Evolutionary conservation across 2,113 vertebrate genomes (phyloP).

Genomic region (Thamnophis sirtalis): DNA sequence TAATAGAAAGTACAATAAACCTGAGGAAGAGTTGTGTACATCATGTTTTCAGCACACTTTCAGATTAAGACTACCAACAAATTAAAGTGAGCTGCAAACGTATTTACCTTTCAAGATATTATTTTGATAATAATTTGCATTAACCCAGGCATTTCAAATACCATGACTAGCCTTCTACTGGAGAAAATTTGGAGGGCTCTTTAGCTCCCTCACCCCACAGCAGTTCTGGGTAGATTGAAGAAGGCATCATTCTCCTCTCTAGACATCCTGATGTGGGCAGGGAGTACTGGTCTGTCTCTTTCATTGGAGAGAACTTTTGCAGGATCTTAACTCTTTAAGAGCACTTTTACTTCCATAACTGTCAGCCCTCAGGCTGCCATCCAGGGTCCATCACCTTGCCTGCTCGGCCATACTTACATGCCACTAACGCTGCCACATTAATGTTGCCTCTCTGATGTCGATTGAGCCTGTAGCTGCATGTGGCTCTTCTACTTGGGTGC

Average conservation of each 20-base stretch:
- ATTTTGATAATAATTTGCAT: neutral
- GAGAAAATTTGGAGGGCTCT: neutral
- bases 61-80: neutral
- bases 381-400: too few relatives aligned
- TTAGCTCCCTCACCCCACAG: neutral
- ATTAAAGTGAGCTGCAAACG: neutral
- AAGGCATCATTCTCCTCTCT: neutral
- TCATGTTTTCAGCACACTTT: neutral
- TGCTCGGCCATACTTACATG: too few relatives aligned
- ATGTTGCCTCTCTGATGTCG: too few relatives aligned
- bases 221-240: neutral
- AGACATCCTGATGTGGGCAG: neutral
- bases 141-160: neutral
- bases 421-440: too few relatives aligned
- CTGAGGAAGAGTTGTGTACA: neutral
- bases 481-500: too few relatives aligned
- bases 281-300: neutral
- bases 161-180: neutral
- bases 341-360: neutral
- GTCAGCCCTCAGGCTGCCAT: too few relatives aligned
- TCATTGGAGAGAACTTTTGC: neutral
- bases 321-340: neutral
- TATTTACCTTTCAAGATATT: neutral
- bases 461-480: too few relatives aligned
- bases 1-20: neutral